Base-by-base conservation (phyloP, 2,888 invertebrate genomes). In the Rhopalosiphum nymphaeae region DNA sequence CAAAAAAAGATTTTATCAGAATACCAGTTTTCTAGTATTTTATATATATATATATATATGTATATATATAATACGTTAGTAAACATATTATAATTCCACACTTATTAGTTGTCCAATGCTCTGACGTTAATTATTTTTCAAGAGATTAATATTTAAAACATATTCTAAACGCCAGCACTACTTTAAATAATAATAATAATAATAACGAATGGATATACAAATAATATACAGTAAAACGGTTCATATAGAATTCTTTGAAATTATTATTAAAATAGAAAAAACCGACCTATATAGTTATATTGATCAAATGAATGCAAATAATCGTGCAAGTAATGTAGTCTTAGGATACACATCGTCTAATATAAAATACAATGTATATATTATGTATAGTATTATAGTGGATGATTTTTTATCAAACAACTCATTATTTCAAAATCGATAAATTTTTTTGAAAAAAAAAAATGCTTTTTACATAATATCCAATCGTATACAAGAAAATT, bases 11-110 rank as follows among this genome's bases (percentile, higher is more conserved):
- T 90, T 90, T 90, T 90, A 90, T 90, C 90, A 0, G 61, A n/a
- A 46, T 90, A 67, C 90, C 90, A 90, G 90, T 90, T 90, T 67
- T 90, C 44, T 10, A n/a, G 9, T 78, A 36, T 78, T 78, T 36
- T 29, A 10, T 57, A 7, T 57, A 21, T 53, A n/a, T n/a, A 56
- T 56, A 56, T 26, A 26, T 25, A 7, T 67, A n/a, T 67, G 13
- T 29, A 29, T 61, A 67, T 67, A n/a, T n/a, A 67, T 36, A 36
- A 67, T 36, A 78, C 2, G 36, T 13, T 36, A 21, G 36, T 36
- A 36, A 78, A 78, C 36, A 36, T 78, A 78, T 89, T 89, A 89
- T 89, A 89, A 57, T 89, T 57, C 57, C 3, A 57, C 56, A 57
- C 89, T 13, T 89, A 89, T 89, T 89, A 57, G 57, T 29, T 44